Evolutionary conservation across 2,797 vertebrate species (phyloP), one percentile per base, ranked within the genome.

Genomic region (Pyrrhura leucotis): DNA sequence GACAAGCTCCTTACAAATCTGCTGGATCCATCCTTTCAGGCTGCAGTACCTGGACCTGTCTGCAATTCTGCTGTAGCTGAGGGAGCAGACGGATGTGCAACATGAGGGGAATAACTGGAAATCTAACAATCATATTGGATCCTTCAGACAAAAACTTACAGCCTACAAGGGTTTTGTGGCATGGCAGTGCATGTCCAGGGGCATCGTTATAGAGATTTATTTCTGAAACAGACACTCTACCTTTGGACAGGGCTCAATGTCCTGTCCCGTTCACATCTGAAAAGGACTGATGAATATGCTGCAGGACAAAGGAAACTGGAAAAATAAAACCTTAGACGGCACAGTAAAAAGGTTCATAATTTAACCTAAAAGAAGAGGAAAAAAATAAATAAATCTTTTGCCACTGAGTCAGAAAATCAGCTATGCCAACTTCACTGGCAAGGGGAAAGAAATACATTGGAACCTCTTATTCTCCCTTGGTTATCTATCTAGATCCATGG

Each of bases 121-220:
- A 79, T 2, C 3, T 7, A 69, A 47, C 0, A 0, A 72, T 12
- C 1, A 0, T 35, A 21, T 3, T 33, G 59, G 42, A 62, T 45
- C 8, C 23, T 79, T 54, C 65, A 51, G 53, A 39, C 15, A 72
- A 59, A 78, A 91, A 28, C 26, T 10, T 1, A 63, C 9, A 75
- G 69, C n/a, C n/a, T 39, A 68, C 0, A 0, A 65, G 9, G n/a
- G 25, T 8, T 58, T 40, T 59, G 76, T 44, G 22, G 51, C 48
- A 54, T 0, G 0, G 53, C 12, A 29, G 15, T 7, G 7, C 6
- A 15, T 3, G 33, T 37, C 37, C 29, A 81, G 58, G 59, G 37
- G 9, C 53, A 82, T 28, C 23, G 8, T 2, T 21, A 56, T 23
- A 67, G 3, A 56, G 31, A 68, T 40, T 33, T 33, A 3, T 39